These are phyloP conservation scores for Lophius piscatorius DNA, from an alignment of 2,113 vertebrate species.

Conservation along the genomic window DNA sequence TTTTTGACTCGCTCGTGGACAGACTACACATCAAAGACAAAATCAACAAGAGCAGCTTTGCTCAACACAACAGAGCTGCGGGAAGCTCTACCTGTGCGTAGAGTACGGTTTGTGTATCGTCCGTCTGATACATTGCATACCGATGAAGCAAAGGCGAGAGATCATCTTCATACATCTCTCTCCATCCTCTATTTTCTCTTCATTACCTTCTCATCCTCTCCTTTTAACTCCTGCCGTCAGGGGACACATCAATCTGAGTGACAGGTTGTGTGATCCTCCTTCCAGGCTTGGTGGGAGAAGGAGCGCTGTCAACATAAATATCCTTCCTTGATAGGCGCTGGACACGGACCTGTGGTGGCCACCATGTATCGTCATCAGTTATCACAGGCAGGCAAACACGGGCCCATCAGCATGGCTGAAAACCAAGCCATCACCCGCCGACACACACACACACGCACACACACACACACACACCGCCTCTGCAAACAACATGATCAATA, in stretches of 20 bases:
- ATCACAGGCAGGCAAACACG: conserved; percentile 24
- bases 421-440: background rate
- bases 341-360: conserved; percentile 50
- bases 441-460: too few relatives aligned
- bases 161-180: conserved; percentile 39
- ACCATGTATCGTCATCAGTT: conserved; percentile 50
- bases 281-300: conserved; percentile 61
- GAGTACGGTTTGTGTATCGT: conserved; percentile 25
- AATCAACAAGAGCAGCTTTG: conserved; percentile 46
- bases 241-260: conserved; percentile 68
- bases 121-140: conserved; percentile 45
- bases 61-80: conserved; percentile 26
- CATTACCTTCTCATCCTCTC: conserved; percentile 55
- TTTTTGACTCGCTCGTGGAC: too few relatives aligned
- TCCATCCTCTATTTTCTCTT: conserved; percentile 41
- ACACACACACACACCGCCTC: conserved; percentile 7
- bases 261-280: conserved; percentile 69
- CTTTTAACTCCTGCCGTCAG: conserved; percentile 62
- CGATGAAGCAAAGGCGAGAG: conserved; percentile 41
- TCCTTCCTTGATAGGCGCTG: conserved; percentile 36
- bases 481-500: too few relatives aligned
- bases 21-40: conserved; percentile 55
- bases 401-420: conserved; percentile 24
- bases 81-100: conserved; percentile 29
- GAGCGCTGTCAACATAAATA: conserved; percentile 73